Percentiles rank a stretch among this genome's conserved stretches.
Conservation (phyloP, 2,797 vertebrate genomes). For the Sebastes vulpes region DNA sequence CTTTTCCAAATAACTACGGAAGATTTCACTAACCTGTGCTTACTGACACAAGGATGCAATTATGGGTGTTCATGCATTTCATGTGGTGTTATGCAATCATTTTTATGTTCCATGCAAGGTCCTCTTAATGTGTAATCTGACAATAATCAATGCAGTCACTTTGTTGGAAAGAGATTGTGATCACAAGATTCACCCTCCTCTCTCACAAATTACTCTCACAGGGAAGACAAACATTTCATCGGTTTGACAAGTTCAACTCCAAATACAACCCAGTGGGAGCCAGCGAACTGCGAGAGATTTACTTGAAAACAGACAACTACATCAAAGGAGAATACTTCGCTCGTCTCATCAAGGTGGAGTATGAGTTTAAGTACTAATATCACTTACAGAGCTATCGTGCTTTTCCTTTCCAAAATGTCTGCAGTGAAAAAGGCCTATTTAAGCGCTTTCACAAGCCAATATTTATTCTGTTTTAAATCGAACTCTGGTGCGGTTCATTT, state of each 20-base stretch:
- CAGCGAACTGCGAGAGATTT: conserved; percentile 95
- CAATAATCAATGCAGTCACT: conserved; percentile 34
- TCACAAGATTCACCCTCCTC: conserved; percentile 13
- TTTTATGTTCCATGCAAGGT: conserved; percentile 18
- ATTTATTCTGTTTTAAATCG: no score
- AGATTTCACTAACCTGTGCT: conserved; percentile 17
- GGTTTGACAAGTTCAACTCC: conserved; percentile 99
- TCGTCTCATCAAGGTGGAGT: conserved; percentile 93
- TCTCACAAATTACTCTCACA: conserved; percentile 58
- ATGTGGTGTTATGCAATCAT: conserved; percentile 27
- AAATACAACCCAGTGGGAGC: conserved; percentile 98
- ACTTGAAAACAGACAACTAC: conserved; percentile 95
- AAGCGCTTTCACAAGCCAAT: no score
- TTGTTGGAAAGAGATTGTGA: conserved; percentile 19
- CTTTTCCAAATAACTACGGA: conserved; percentile 3
- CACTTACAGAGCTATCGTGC: neutral
- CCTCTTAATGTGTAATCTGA: conserved; percentile 18
- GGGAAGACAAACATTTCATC: conserved; percentile 98
- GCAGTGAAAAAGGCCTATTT: no score
- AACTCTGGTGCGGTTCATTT: no score
- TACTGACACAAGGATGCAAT: conserved; percentile 34
- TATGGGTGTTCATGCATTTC: conserved; percentile 31
- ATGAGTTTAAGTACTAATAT: neutral
- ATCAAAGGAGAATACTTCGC: conserved; percentile 97
- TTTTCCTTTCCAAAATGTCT: no score